phyloP scores from a whole-genome alignment of 2,113 vertebrate genomes.

The Amia ocellicauda region DNA sequence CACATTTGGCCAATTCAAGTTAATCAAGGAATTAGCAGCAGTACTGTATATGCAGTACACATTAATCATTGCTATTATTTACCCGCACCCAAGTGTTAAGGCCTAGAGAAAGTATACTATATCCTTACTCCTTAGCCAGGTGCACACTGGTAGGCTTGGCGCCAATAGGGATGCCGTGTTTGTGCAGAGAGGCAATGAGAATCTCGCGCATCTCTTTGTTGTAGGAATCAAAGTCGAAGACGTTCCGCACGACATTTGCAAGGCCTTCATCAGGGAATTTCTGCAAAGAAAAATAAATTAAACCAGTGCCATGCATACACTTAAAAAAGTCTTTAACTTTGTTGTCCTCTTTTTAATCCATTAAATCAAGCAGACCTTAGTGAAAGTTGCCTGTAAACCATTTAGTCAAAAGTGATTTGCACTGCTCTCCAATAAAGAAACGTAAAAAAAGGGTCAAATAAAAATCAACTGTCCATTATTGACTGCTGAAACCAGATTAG shows the following conservation, averaged over 20 bases:
- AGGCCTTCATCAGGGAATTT: slow-evolving; percentile 92
- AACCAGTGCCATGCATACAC: neutral
- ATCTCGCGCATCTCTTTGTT: slow-evolving; percentile 85
- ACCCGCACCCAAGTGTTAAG: slow-evolving; percentile 13
- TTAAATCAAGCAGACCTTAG: neutral
- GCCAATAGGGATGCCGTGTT: slow-evolving; percentile 91
- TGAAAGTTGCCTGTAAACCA: neutral
- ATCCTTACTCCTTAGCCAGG: slow-evolving; percentile 96
- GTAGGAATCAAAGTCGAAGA: slow-evolving; percentile 98
- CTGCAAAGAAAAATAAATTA: slow-evolving; percentile 49
- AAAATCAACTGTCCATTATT: slow-evolving; percentile 21
- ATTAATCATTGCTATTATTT: neutral
- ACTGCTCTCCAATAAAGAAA: neutral
- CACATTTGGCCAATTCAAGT: neutral
- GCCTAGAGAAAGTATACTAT: slow-evolving; percentile 3
- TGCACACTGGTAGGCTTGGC: slow-evolving; percentile 82
- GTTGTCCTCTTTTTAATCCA: neutral
- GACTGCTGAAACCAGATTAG: slow-evolving; percentile 43
- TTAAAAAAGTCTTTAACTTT: neutral
- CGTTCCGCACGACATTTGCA: slow-evolving; percentile 86
- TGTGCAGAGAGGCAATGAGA: slow-evolving; percentile 83
- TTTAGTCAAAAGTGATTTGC: neutral
- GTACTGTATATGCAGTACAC: neutral
- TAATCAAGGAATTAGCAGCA: slow-evolving; percentile 11
- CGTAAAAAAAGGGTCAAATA: too few species aligned